These are phyloP conservation scores for Drosophila meridiana DNA, from an alignment of 2,888 invertebrate species.

Conservation along the genomic window DNA sequence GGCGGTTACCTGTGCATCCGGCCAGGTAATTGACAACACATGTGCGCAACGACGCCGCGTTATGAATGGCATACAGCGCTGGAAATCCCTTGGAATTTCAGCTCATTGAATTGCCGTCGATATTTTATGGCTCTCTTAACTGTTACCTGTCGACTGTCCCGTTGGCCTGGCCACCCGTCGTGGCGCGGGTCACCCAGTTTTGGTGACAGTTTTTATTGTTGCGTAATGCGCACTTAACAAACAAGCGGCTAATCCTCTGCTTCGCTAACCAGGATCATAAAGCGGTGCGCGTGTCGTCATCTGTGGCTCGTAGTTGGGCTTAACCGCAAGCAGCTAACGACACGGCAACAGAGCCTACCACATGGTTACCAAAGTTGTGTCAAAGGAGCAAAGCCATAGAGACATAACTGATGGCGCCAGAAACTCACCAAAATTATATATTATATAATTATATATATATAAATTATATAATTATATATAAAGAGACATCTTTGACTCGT, in stretches of 20 bases:
- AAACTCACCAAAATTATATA: too few relatives aligned
- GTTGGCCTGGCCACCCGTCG: background rate
- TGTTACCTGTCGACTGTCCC: background rate
- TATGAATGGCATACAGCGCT: constrained; percentile 57
- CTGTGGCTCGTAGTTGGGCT: constrained; percentile 15
- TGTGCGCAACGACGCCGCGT: constrained; percentile 48
- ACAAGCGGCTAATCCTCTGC: constrained; percentile 1
- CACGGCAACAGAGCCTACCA: background rate
- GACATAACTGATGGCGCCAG: too few relatives aligned
- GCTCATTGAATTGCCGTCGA: constrained; percentile 52
- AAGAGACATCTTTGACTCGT: constrained; percentile 32
- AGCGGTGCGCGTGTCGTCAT: constrained; percentile 31
- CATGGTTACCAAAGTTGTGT: too few relatives aligned
- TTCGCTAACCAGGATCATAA: background rate
- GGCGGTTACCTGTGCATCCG: constrained; percentile 6
- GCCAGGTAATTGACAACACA: constrained; percentile 67
- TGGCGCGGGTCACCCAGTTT: constrained; percentile 1
- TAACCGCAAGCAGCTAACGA: background rate
- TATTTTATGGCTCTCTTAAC: constrained; percentile 20
- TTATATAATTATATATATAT: too few relatives aligned
- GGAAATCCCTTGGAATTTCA: constrained; percentile 71
- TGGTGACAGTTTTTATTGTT: constrained; percentile 58
- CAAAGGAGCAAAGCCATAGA: background rate
- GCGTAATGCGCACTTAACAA: constrained; percentile 55
- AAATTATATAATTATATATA: too few relatives aligned